Evolutionary conservation across 2,888 invertebrate genomes (phyloP).

Genomic region (Scrobipalpa atriplicella): DNA sequence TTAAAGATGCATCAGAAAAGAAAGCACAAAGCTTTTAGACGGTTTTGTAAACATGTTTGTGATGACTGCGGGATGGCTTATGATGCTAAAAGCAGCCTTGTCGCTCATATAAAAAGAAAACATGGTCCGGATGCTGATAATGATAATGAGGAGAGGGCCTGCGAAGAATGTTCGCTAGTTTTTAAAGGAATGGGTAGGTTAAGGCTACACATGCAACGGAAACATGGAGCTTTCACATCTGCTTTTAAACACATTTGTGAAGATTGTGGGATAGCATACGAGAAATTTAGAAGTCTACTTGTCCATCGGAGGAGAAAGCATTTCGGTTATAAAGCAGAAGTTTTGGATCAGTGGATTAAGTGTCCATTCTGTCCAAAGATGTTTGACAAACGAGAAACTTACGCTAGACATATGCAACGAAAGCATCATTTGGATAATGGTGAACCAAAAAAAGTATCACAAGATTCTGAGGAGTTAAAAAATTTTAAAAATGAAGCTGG

Average conservation of each 20-base stretch:
- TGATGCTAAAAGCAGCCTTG: slow-evolving; percentile 68
- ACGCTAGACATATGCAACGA: slow-evolving; percentile 69
- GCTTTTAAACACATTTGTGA: slow-evolving; percentile 64
- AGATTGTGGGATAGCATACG: slow-evolving; percentile 71
- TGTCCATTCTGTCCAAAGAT: slow-evolving; percentile 72
- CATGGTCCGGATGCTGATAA: slow-evolving; percentile 62
- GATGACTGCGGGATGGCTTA: slow-evolving; percentile 72
- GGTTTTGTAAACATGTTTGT: slow-evolving; percentile 64
- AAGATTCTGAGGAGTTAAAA: slow-evolving; percentile 41
- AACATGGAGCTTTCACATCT: slow-evolving; percentile 67
- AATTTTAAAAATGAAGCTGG: slow-evolving; percentile 59
- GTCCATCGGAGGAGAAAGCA: slow-evolving; percentile 72
- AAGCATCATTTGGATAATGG: slow-evolving; percentile 60
- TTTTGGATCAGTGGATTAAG: slow-evolving; percentile 58
- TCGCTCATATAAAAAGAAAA: slow-evolving; percentile 69
- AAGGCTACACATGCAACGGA: slow-evolving; percentile 73
- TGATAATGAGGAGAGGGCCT: slow-evolving; percentile 62
- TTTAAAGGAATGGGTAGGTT: slow-evolving; percentile 69
- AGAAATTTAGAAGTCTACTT: slow-evolving; percentile 68
- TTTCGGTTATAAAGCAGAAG: slow-evolving; percentile 49
- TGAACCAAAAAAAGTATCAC: slow-evolving; percentile 43
- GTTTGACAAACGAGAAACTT: slow-evolving; percentile 69
- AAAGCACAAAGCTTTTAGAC: slow-evolving; percentile 63
- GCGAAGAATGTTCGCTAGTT: slow-evolving; percentile 71
- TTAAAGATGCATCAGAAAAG: slow-evolving; percentile 67